Percentiles rank a stretch among this genome's conserved stretches.
These are phyloP conservation scores for Lepeophtheirus salmonis DNA, from an alignment of 1,140 invertebrate genomes.

Conservation along the genomic window DNA sequence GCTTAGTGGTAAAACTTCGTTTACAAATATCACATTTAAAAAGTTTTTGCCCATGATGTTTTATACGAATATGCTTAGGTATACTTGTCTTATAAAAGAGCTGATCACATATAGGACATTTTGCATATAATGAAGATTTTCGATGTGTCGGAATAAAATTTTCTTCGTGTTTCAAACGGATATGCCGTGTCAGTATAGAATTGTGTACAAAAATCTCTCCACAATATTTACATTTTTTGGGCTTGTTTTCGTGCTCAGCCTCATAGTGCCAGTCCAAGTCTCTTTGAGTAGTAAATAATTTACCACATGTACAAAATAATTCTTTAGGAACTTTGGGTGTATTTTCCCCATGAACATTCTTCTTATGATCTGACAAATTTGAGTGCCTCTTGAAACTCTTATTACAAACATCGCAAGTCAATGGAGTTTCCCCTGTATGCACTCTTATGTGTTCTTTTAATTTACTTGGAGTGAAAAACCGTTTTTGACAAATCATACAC, in stretches of 20 bases:
- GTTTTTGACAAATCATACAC: conserved; percentile 7
- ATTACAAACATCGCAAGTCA: conserved; percentile 15
- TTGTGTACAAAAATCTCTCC: conserved; percentile 61
- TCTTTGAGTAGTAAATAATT: conserved; percentile 13
- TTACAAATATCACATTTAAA: conserved; percentile 60
- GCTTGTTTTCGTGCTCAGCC: conserved; percentile 25
- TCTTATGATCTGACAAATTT: conserved; percentile 12
- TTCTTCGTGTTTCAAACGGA: conserved; percentile 54
- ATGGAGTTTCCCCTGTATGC: conserved; percentile 55
- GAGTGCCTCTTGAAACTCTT: conserved; percentile 10
- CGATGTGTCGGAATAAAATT: conserved; percentile 41
- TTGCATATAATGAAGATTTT: conserved; percentile 41
- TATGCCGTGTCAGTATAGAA: conserved; percentile 57
- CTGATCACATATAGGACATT: conserved; percentile 56
- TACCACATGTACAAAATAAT: conserved; percentile 11
- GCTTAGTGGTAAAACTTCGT: conserved; percentile 64
- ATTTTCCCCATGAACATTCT: conserved; percentile 2
- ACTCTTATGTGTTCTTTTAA: conserved; percentile 63
- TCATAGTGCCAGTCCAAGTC: conserved; percentile 15
- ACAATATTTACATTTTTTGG: conserved; percentile 60
- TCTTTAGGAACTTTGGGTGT: conserved; percentile 7
- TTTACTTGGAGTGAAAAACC: conserved; percentile 35
- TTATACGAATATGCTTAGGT: conserved; percentile 52
- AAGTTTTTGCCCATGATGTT: conserved; percentile 47
- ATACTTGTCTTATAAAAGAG: conserved; percentile 54